Conservation (phyloP, 1,140 invertebrate genomes). For the Sarcophaga bullata region DNA sequence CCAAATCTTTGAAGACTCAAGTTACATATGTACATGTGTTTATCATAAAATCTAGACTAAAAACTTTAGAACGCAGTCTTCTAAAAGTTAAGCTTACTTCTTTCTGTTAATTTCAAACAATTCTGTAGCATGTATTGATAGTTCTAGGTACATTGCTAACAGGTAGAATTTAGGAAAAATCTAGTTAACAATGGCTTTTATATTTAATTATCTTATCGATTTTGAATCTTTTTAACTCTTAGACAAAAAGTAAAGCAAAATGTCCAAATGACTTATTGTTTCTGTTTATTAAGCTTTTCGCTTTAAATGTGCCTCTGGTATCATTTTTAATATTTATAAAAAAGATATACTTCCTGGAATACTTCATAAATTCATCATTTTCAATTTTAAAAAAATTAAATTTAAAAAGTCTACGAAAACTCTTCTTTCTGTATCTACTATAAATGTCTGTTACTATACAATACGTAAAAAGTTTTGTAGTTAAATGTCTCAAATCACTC, state of each 20-base stretch:
- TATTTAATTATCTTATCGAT: too few species aligned
- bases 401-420: slow-evolving; percentile 19
- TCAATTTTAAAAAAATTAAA: neutral
- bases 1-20: too few species aligned
- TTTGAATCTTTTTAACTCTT: slow-evolving; percentile 13
- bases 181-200: too few species aligned
- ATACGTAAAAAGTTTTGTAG: neutral
- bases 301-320: neutral
- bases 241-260: neutral
- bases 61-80: too few species aligned
- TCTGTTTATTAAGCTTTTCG: neutral
- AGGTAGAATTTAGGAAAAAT: neutral
- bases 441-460: neutral
- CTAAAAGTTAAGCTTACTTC: too few species aligned
- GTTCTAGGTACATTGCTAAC: too few species aligned
- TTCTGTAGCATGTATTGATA: too few species aligned
- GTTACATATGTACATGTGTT: too few species aligned
- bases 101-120: too few species aligned
- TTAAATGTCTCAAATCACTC: slow-evolving; percentile 3
- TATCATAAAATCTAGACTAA: too few species aligned
- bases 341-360: too few species aligned
- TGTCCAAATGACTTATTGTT: neutral
- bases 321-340: neutral
- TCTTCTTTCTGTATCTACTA: neutral
- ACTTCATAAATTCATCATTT: too few species aligned